Base-by-base conservation (phyloP, 1,140 invertebrate species). In the Drosophila malerkotliana region DNA sequence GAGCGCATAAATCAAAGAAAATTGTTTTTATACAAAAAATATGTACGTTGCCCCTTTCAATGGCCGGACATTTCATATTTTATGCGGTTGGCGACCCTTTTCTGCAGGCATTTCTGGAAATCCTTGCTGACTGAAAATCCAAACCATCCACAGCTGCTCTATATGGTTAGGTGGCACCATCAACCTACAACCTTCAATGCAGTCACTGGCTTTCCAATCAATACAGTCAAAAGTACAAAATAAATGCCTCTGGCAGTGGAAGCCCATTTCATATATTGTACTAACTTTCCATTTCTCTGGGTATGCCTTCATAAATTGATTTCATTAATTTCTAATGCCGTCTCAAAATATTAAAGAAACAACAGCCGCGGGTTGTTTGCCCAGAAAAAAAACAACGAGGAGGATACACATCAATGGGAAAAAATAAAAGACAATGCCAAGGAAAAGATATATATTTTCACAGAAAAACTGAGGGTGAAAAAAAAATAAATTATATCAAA, bases 291-390 rank as follows among this genome's bases (percentile, higher is more conserved):
- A 30, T 15, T 21, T 51, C 41, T 48, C 45, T 44, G 51, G 10
- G 63, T 39, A 60, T 69, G 66, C 73, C 74, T 61, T 44, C 57
- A 53, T 61, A 78, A 87, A 87, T 82, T 88, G 83, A 87, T 87
- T 87, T 87, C 83, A 87, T 87, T 87, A 88, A 87, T 87, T 87
- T 88, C 79, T 87, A 88, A 87, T 87, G 84, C 79, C 63, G 77
- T 83, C 79, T 83, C 68, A 79, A 85, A 78, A 80, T 77, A 79
- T 47, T 73, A 83, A 69, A 59, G 55, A 26, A 62, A 49, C 75
- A 77, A 82, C 55, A 54, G 79, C 83, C 72, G 32, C 59, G 48
- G 53, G 79, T 26, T 82, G 58, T 82, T 77, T 62, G 51, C 58
- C 62, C 59, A 68, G 41, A 14, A 14, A 53, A 53, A 47, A 48